These are phyloP conservation scores for Ephialtes manifestator DNA, from an alignment of 2,888 invertebrate species.

Conservation along the genomic window DNA sequence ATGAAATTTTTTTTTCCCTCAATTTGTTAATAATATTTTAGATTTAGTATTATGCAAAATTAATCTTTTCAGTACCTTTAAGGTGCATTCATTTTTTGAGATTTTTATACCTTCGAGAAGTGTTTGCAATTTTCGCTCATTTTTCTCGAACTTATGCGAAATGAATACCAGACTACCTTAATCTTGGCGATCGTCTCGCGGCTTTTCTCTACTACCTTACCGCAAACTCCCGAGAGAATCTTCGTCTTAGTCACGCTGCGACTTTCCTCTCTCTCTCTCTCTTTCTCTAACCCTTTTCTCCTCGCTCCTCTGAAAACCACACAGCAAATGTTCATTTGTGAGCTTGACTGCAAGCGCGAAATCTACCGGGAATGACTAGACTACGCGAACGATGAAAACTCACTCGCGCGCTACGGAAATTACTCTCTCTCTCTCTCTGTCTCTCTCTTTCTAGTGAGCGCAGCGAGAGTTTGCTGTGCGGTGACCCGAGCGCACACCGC, in stretches of 20 bases:
- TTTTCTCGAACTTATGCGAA: too few relatives aligned
- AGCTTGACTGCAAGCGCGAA: conserved; percentile 20
- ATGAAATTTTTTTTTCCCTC: too few relatives aligned
- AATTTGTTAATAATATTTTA: too few relatives aligned
- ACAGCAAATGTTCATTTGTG: conserved; percentile 70
- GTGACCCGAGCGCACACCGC: conserved; percentile 32
- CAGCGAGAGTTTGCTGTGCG: conserved; percentile 35
- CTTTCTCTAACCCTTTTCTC: neutral
- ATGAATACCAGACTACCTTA: too few relatives aligned
- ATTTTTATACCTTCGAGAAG: too few relatives aligned
- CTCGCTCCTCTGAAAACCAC: conserved; percentile 62
- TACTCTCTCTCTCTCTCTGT: neutral
- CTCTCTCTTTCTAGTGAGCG: neutral
- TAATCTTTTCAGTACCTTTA: too few relatives aligned
- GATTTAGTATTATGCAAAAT: too few relatives aligned
- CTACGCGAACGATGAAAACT: conserved; percentile 1
- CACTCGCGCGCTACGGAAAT: neutral
- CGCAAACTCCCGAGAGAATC: conserved; percentile 26
- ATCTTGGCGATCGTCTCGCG: conserved; percentile 35
- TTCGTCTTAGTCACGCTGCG: neutral
- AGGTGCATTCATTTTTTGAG: too few relatives aligned
- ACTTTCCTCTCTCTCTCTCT: conserved; percentile 21
- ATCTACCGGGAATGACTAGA: conserved; percentile 12
- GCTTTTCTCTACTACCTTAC: conserved; percentile 15
- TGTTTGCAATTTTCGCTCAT: too few relatives aligned